phyloP scores from a whole-genome alignment of 2,113 vertebrate species.

The Boleophthalmus pectinirostris region DNA sequence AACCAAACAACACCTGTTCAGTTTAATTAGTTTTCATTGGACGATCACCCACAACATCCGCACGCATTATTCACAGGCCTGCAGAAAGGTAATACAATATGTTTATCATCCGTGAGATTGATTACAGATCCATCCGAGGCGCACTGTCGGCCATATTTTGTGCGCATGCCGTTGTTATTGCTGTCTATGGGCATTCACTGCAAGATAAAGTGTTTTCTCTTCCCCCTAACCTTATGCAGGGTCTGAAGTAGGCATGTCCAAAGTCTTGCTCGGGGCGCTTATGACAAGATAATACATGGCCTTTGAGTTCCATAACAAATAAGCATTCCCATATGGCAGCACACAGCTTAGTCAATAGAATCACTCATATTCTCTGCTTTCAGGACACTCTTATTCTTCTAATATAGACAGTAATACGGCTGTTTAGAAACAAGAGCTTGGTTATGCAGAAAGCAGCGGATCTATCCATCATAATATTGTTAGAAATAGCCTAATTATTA shows the following conservation, averaged over 20 bases:
- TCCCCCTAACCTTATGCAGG: neutral
- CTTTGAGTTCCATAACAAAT: neutral
- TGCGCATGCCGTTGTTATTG: slow-evolving; percentile 29
- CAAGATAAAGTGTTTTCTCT: slow-evolving; percentile 33
- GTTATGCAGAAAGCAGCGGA: neutral
- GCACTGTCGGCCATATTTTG: slow-evolving; percentile 32
- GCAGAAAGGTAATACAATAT: slow-evolving; percentile 54
- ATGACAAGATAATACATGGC: neutral
- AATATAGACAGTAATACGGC: neutral
- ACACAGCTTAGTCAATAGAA: neutral
- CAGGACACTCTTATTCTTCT: neutral
- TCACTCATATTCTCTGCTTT: neutral
- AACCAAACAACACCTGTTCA: slow-evolving; percentile 74
- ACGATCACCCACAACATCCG: slow-evolving; percentile 49
- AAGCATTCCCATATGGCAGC: neutral
- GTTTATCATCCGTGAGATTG: slow-evolving; percentile 51
- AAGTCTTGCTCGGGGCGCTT: neutral
- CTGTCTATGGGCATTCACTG: slow-evolving; percentile 8
- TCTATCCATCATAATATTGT: too few species aligned
- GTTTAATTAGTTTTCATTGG: slow-evolving; percentile 71
- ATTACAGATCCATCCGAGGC: slow-evolving; percentile 33
- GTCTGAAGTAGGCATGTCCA: neutral
- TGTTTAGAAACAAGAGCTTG: neutral
- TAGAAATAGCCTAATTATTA: too few species aligned
- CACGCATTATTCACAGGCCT: slow-evolving; percentile 58